Base-by-base conservation (phyloP, 2,888 invertebrate genomes). In the Agrochola litura region DNA sequence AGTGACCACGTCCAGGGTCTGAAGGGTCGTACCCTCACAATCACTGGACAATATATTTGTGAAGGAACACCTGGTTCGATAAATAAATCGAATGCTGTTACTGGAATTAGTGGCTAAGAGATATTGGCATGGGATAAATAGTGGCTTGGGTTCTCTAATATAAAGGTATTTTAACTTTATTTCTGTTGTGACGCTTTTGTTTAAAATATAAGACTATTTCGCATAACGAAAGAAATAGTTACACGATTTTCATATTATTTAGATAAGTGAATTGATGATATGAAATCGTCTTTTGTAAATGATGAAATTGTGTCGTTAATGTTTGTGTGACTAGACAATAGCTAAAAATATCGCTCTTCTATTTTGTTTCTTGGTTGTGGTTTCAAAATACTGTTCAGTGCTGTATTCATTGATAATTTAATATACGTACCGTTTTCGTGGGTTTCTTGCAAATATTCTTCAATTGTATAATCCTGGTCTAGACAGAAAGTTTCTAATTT, bases 41-140 rank as follows among this genome's bases (percentile, higher is more conserved):
- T 78, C 79, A 81, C 64, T 84, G 75, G 78, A 86, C 86, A 84
- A 86, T 84, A 75, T 75, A 79, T 75, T 71, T 49, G 43, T 52
- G 43, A 65, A 67, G 63, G 25, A 76, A 81, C 89, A 87, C 85
- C 89, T 80, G 87, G 67, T 82, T 77, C 77, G 41, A 75, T 81
- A 78, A 83, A 86, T 84, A 81, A 76, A 86, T 88, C 73, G 73
- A 64, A 83, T 79, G 25, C 14, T 78, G 84, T 73, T n/a, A 61
- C 43, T 58, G 41, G 61, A 73, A 70, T 81, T 60, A 52, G 68
- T 52, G 54, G 60, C 1, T 43, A 69, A 64, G 10, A 49, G 41
- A 37, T 60, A 81, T 73, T 81, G 85, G 58, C 61, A 58, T 19
- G 41, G 56, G 58, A 14, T 19, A 6, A n/a, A n/a, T 22, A 72